phyloP scores from a whole-genome alignment of 2,888 invertebrate species.

The Chaitophorus viminalis region DNA sequence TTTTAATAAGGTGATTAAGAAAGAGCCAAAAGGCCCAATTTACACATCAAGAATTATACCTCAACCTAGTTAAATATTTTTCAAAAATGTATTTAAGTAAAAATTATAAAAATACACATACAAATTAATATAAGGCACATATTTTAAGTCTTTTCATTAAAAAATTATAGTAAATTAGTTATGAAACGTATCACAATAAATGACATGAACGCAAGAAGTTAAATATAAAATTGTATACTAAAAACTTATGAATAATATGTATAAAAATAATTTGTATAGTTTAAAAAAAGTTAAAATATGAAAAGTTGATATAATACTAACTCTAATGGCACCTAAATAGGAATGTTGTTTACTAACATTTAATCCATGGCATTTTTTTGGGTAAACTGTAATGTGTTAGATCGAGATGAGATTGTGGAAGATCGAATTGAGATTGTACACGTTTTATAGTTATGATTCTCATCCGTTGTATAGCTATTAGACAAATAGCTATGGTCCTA shows the following conservation, averaged over 20 bases:
- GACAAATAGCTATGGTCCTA: slow-evolving; percentile 46
- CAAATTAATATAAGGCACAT: slow-evolving; percentile 38
- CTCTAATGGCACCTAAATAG: neutral
- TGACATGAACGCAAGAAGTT: neutral
- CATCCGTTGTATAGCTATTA: slow-evolving; percentile 49
- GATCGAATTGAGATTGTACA: slow-evolving; percentile 1
- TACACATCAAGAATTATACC: slow-evolving; percentile 48
- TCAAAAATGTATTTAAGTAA: neutral
- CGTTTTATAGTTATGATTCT: slow-evolving; percentile 30
- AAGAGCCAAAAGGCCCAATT: slow-evolving; percentile 17
- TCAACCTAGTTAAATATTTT: neutral
- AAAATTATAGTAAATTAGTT: slow-evolving; percentile 10
- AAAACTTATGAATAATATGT: slow-evolving; percentile 22
- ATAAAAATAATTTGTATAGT: slow-evolving; percentile 18
- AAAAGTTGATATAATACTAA: neutral
- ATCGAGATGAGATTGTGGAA: slow-evolving; percentile 16
- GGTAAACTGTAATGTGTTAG: slow-evolving; percentile 51
- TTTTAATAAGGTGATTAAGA: slow-evolving; percentile 9
- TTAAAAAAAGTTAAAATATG: slow-evolving; percentile 7
- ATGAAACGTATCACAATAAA: slow-evolving; percentile 43
- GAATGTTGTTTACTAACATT: slow-evolving; percentile 24
- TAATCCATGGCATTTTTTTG: slow-evolving; percentile 60
- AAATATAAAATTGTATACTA: neutral
- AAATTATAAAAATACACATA: slow-evolving; percentile 3
- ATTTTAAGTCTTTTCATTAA: slow-evolving; percentile 33